phyloP scores from a whole-genome alignment of 2,888 invertebrate genomes.

The Polyommatus iphigenia region DNA sequence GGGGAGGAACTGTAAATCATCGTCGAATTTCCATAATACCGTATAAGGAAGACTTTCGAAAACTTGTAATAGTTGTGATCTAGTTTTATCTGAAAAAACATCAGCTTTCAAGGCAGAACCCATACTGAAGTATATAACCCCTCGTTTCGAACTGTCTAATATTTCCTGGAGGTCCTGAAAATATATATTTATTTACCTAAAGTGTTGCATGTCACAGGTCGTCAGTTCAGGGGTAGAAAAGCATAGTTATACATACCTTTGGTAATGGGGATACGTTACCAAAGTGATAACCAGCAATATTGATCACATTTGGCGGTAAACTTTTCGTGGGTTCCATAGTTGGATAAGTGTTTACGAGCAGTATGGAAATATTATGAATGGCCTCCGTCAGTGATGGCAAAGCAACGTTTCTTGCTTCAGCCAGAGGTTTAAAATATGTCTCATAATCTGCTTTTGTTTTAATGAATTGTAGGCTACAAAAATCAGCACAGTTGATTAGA shows the following conservation, averaged over 20 bases:
- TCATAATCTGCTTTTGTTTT: constrained; percentile 42
- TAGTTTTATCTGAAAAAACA: constrained; percentile 44
- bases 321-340: constrained; percentile 49
- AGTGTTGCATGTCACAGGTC: background rate
- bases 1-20: constrained; percentile 54
- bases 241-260: constrained; percentile 46
- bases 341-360: constrained; percentile 57
- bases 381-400: constrained; percentile 50
- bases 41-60: constrained; percentile 53
- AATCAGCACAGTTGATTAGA: background rate
- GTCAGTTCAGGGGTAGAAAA: no score
- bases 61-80: constrained; percentile 45
- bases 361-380: constrained; percentile 50
- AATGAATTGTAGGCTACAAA: background rate
- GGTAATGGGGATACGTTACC: constrained; percentile 51
- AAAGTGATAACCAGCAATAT: constrained; percentile 60
- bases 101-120: constrained; percentile 55
- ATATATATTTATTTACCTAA: background rate
- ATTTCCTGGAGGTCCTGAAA: constrained; percentile 57
- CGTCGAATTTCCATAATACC: constrained; percentile 75
- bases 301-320: constrained; percentile 56
- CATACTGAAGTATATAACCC: constrained; percentile 64
- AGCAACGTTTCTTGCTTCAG: constrained; percentile 47
- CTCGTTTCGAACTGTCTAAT: constrained; percentile 52
- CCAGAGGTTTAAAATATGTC: constrained; percentile 47